Conservation (phyloP, 30 jellyfish, hydroid and myxozoan species). For the Rhopilema esculentum region DNA sequence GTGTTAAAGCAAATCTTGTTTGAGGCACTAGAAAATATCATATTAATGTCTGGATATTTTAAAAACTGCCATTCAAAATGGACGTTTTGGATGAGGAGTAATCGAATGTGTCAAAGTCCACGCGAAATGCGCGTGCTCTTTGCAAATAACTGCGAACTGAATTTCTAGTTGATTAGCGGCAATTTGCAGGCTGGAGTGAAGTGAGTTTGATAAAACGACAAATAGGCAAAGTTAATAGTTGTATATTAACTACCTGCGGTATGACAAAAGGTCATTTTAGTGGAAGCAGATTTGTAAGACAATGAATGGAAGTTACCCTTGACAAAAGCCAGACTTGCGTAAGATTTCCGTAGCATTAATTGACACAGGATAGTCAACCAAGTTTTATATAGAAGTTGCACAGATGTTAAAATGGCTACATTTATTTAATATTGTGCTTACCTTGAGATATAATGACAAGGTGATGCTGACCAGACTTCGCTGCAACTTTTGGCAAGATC, state of each 20-base stretch:
- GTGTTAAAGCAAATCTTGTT: too few relatives aligned
- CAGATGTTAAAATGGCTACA: too few relatives aligned
- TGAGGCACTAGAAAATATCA: background rate
- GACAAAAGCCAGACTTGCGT: background rate
- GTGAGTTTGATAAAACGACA: too few relatives aligned
- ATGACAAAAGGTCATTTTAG: background rate
- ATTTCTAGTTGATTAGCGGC: too few relatives aligned
- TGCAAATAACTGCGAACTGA: background rate
- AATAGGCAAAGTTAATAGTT: background rate
- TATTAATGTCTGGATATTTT: background rate
- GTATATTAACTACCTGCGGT: background rate
- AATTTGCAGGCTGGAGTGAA: too few relatives aligned
- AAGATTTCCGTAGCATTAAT: background rate
- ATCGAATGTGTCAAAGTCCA: background rate
- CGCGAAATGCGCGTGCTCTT: background rate
- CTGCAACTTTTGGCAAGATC: background rate
- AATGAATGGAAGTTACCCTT: background rate
- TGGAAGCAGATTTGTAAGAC: background rate
- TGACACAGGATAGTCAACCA: too few relatives aligned
- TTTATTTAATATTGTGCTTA: background rate
- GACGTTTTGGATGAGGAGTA: background rate
- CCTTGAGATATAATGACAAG: background rate
- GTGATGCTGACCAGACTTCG: background rate
- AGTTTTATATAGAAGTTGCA: too few relatives aligned
- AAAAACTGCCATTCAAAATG: background rate